Base-by-base conservation (phyloP, 2,797 vertebrate genomes). In the Molossus molossus region DNA sequence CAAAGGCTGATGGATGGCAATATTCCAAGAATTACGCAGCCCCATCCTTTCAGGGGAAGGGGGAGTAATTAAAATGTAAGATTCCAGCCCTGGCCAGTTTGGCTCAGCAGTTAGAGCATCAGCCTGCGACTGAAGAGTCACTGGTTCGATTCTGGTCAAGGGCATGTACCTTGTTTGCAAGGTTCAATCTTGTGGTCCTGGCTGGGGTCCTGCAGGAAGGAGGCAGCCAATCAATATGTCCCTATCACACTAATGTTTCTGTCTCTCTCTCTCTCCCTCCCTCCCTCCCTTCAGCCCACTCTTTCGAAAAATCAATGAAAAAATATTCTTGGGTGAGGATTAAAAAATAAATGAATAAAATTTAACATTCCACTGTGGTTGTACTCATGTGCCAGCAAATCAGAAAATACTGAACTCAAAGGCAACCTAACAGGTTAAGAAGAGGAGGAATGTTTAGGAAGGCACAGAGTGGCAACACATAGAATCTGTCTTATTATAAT, bases 401-500 rank as follows among this genome's bases (percentile, higher is more conserved):
- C 1, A 80, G 45, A 80, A 93, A 93, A 48, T 62, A 77, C 0
- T 57, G 62, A 77, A 65, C 9, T 79, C 65, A 77, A 82, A 70
- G 45, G 5, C 33, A 93, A 57, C 4, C 17, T 62, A 53, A 84
- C 86, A 75, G 11, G 20, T 85, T 95, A 60, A 89, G 27, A 86
- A 62, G 37, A 84, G 12, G 17, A 94, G n/a, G 5, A 8, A 57
- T 67, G 53, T 60, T 89, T 82, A 58, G 27, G 69, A 60, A 48
- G 53, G 7, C 69, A 94, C 29, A 79, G 13, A 55, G 9, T 50
- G n/a, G 70, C 29, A 95, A 77, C 1, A 85, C 10, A 53, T 1
- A 86, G n/a, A 82, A 80, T 40, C 40, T 90, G 12, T 29, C 40
- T 73, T 91, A 53, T 20, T 87, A 76, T 91, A 90, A 84, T 50